Conservation (phyloP, 2,888 invertebrate species). For the Teleiodes luculella region DNA sequence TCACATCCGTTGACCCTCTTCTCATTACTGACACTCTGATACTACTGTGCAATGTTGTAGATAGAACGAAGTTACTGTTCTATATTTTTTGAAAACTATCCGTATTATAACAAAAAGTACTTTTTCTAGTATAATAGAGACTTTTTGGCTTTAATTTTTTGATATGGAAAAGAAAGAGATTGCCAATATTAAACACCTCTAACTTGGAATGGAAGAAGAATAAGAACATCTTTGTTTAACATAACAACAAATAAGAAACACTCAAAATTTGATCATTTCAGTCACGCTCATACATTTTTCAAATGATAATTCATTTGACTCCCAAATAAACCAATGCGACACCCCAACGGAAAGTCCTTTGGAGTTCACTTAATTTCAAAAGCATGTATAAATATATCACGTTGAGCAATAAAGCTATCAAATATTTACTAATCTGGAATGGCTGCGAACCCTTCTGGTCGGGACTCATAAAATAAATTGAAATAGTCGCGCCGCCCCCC, state of each 20-base stretch:
- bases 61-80: no score
- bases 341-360: slow-evolving; percentile 21
- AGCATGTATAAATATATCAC: slow-evolving; percentile 70
- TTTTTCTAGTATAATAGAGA: no score
- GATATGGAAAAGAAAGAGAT: no score
- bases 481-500: slow-evolving; percentile 79
- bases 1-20: slow-evolving; percentile 1
- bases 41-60: neutral
- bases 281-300: no score
- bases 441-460: slow-evolving; percentile 69
- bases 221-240: no score
- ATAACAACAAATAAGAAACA: no score
- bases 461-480: slow-evolving; percentile 78
- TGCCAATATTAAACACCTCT: no score
- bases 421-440: slow-evolving; percentile 77
- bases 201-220: no score
- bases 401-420: slow-evolving; percentile 76
- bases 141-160: no score
- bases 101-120: no score
- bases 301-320: slow-evolving; percentile 8
- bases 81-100: no score
- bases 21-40: slow-evolving; percentile 4
- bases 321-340: slow-evolving; percentile 8
- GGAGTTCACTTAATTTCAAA: slow-evolving; percentile 54
- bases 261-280: no score